Percentiles rank a stretch among this genome's conserved stretches.
phyloP scores from a whole-genome alignment of 2,888 invertebrate species.

The Punctoribates punctum region DNA sequence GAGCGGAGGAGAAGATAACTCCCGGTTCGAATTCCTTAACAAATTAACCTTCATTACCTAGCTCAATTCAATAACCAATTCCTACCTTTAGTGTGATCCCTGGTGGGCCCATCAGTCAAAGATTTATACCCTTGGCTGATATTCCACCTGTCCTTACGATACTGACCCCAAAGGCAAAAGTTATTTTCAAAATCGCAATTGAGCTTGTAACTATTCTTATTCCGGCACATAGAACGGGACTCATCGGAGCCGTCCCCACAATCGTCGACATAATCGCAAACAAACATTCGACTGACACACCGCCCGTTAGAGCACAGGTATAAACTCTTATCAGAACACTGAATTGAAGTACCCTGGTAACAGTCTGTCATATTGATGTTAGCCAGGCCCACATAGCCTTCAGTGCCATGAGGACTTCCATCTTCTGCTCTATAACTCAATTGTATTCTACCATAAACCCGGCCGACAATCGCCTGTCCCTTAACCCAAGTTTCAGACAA shows the following conservation, averaged over 20 bases:
- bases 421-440: too few relatives aligned
- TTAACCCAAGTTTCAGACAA: too few relatives aligned
- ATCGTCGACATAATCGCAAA: slow-evolving; percentile 47
- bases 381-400: not conserved
- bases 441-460: too few relatives aligned
- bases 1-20: too few relatives aligned
- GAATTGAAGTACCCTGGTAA: too few relatives aligned
- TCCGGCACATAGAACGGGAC: slow-evolving; percentile 44
- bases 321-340: too few relatives aligned
- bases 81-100: slow-evolving; percentile 46
- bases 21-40: too few relatives aligned
- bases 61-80: too few relatives aligned
- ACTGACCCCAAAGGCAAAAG: slow-evolving; percentile 44
- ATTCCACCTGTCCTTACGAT: slow-evolving; percentile 40
- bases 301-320: slow-evolving; percentile 45
- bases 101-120: slow-evolving; percentile 42
- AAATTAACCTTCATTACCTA: too few relatives aligned
- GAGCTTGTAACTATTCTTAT: too few relatives aligned
- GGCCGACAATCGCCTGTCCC: too few relatives aligned
- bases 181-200: slow-evolving; percentile 46
- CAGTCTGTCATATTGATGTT: not conserved
- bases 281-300: slow-evolving; percentile 42
- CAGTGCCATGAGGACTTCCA: too few relatives aligned
- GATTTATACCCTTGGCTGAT: slow-evolving; percentile 28
- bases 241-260: slow-evolving; percentile 47